These are phyloP conservation scores for Dexiosoma caninum DNA, from an alignment of 2,888 invertebrate species.

Conservation along the genomic window DNA sequence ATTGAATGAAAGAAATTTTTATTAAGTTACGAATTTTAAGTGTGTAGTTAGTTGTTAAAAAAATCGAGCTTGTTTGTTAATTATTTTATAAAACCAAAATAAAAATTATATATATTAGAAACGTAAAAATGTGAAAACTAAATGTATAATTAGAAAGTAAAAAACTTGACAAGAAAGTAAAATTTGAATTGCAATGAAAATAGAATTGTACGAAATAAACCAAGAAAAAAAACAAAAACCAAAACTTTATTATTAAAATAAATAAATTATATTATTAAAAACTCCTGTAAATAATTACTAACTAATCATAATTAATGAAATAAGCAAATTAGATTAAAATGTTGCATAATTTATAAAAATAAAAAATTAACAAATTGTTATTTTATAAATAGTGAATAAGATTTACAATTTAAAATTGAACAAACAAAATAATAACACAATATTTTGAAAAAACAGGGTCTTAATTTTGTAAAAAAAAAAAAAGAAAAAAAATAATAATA, in stretches of 20 bases:
- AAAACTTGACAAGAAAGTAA: not conserved
- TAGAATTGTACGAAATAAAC: not conserved
- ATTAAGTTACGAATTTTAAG: conserved; percentile 40
- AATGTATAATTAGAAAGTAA: conserved; percentile 18
- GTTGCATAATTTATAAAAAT: conserved; percentile 44
- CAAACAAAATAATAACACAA: conserved; percentile 2
- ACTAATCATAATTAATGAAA: conserved; percentile 16
- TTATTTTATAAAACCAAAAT: conserved; percentile 59
- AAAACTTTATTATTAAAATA: not conserved
- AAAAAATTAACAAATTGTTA: conserved; percentile 39
- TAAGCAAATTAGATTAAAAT: conserved; percentile 30
- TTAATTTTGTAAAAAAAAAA: conserved; percentile 44
- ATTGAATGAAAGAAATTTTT: conserved; percentile 18
- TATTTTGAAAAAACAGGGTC: conserved; percentile 48
- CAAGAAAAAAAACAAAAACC: not conserved
- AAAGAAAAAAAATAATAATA: not conserved
- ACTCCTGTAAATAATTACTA: conserved; percentile 49
- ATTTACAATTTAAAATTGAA: not conserved
- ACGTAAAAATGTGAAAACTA: conserved; percentile 30
- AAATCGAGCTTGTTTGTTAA: conserved; percentile 65
- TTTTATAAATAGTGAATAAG: conserved; percentile 42
- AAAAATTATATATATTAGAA: conserved; percentile 28
- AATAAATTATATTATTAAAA: no score
- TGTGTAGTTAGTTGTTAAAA: conserved; percentile 60
- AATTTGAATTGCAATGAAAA: not conserved